Evolutionary conservation across 1,140 invertebrate genomes (phyloP).

Genomic region (Drosophila parvula): DNA sequence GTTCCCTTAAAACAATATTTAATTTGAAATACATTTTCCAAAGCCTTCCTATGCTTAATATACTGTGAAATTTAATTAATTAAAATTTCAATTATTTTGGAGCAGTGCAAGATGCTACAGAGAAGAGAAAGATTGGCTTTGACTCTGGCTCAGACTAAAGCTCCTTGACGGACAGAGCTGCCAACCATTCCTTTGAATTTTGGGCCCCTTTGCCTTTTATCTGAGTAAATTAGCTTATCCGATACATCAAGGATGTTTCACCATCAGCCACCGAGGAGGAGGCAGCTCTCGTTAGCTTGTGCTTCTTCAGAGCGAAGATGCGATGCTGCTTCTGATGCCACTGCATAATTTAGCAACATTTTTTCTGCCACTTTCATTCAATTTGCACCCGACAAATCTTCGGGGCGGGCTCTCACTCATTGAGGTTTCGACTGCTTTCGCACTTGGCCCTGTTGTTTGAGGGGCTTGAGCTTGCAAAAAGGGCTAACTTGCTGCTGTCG

Average conservation of each 20-base stretch:
- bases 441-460: slow-evolving; percentile 20
- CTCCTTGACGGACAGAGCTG: background rate
- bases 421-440: slow-evolving; percentile 46
- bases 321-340: slow-evolving; percentile 34
- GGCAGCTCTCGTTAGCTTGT: slow-evolving; percentile 2
- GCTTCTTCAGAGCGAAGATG: background rate
- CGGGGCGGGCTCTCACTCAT: slow-evolving; percentile 26
- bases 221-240: slow-evolving; percentile 78
- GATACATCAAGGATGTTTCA: slow-evolving; percentile 61
- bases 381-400: slow-evolving; percentile 76
- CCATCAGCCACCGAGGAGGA: slow-evolving; percentile 10
- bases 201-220: slow-evolving; percentile 58
- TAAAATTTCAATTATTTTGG: background rate
- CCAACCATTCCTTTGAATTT: background rate
- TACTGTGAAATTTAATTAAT: background rate
- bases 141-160: slow-evolving; percentile 13
- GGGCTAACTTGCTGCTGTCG: slow-evolving; percentile 46
- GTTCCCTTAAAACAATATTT: background rate
- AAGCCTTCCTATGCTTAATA: rapidly evolving
- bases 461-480: slow-evolving; percentile 31
- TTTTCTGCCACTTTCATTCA: slow-evolving; percentile 83
- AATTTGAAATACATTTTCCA: no score
- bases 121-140: background rate
- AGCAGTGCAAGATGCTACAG: background rate
- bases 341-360: slow-evolving; percentile 81